Evolutionary conservation across 2,888 invertebrate genomes (phyloP).

Genomic region (Meloe dianella): DNA sequence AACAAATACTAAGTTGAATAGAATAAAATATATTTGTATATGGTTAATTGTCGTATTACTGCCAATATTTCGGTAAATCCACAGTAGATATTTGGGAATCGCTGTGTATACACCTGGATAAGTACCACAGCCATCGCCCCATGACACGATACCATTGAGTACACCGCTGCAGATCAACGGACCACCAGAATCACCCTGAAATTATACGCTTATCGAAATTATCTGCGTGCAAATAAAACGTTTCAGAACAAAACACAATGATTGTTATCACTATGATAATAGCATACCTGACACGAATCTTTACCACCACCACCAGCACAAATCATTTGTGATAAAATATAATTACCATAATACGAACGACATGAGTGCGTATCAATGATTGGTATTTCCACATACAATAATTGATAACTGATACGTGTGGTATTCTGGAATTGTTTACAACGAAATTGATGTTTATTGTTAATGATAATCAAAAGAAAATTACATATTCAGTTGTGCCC

Average conservation of each 20-base stretch:
- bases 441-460: no score
- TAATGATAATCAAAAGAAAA: no score
- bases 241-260: no score
- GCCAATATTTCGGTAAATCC: slow-evolving; percentile 32
- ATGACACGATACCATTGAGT: slow-evolving; percentile 44
- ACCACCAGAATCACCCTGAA: slow-evolving; percentile 49
- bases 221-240: no score
- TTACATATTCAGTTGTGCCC: slow-evolving; percentile 8
- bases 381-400: slow-evolving; percentile 18
- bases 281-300: slow-evolving; percentile 28
- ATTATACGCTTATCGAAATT: no score
- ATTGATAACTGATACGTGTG: slow-evolving; percentile 9
- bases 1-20: neutral
- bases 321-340: slow-evolving; percentile 19
- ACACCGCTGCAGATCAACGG: slow-evolving; percentile 41
- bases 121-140: slow-evolving; percentile 43
- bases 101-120: slow-evolving; percentile 47
- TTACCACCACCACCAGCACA: slow-evolving; percentile 24
- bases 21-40: neutral
- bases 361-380: neutral
- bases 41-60: neutral
- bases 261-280: no score
- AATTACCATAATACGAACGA: slow-evolving; percentile 6
- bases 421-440: slow-evolving; percentile 20
- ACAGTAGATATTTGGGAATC: slow-evolving; percentile 36